Conservation (phyloP, 2,888 invertebrate species). For the Biston stratarius region DNA sequence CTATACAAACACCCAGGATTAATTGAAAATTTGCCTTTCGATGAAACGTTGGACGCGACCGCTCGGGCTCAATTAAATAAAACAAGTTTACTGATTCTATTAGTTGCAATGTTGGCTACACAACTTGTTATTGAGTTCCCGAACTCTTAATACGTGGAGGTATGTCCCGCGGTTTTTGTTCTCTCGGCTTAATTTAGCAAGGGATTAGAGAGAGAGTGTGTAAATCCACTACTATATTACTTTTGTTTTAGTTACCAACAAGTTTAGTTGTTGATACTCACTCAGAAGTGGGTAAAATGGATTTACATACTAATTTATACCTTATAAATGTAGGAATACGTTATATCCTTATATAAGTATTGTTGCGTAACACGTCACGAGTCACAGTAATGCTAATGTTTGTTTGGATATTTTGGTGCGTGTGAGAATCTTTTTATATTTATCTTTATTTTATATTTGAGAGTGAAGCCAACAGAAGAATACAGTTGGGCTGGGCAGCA, state of each 20-base stretch:
- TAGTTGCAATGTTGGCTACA: conserved; percentile 74
- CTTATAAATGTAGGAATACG: neutral
- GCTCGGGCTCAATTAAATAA: conserved; percentile 73
- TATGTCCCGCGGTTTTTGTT: conserved; percentile 45
- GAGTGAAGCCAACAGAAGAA: too few species aligned
- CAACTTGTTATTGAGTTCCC: conserved; percentile 74
- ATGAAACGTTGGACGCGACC: conserved; percentile 66
- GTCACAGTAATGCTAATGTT: neutral
- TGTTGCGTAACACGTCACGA: neutral
- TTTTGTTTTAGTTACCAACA: conserved; percentile 41
- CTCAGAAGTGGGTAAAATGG: conserved; percentile 12
- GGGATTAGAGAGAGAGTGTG: conserved; percentile 41
- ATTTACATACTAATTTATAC: neutral
- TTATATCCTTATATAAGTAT: neutral
- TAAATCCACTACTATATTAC: conserved; percentile 45
- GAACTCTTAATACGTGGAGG: conserved; percentile 62
- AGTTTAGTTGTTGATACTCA: conserved; percentile 19
- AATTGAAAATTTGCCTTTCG: conserved; percentile 63
- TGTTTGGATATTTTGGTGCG: too few species aligned
- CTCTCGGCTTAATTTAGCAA: conserved; percentile 40
- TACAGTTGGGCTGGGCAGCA: too few species aligned
- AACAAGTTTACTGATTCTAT: conserved; percentile 78
- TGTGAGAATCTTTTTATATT: too few species aligned
- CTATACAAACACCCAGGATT: conserved; percentile 41
- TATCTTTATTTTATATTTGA: too few species aligned